A percentile compares a stretch with the other conserved stretches of the same genome.
These are phyloP conservation scores for Pelodiscus sinensis DNA, from an alignment of 2,113 vertebrate species.

Conservation along the genomic window DNA sequence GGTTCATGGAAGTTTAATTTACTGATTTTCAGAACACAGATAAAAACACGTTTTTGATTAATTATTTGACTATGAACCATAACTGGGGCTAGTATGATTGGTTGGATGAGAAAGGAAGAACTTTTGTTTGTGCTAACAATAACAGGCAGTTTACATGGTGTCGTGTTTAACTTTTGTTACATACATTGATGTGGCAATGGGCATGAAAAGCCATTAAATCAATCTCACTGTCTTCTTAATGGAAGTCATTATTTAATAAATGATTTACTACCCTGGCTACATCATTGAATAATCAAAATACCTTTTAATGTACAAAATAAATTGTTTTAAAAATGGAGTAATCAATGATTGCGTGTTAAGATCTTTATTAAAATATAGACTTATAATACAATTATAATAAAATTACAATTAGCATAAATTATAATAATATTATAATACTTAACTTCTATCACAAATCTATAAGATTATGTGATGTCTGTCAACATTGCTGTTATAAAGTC, in stretches of 20 bases:
- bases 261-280: neutral
- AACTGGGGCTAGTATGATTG: neutral
- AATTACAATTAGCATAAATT: too few relatives aligned
- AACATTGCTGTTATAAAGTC: neutral
- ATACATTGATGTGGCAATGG: slow-evolving; percentile 5
- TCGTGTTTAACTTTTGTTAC: slow-evolving; percentile 38
- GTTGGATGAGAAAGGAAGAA: neutral
- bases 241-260: neutral
- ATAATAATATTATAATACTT: too few relatives aligned
- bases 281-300: neutral
- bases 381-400: neutral
- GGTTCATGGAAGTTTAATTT: slow-evolving; percentile 19
- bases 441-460: too few relatives aligned
- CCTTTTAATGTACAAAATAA: neutral
- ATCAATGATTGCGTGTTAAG: neutral
- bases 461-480: neutral
- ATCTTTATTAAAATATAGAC: neutral
- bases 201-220: neutral
- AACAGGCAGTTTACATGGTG: neutral
- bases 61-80: slow-evolving; percentile 16
- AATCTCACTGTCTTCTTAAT: neutral
- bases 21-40: slow-evolving; percentile 26
- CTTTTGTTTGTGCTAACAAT: neutral
- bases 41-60: slow-evolving; percentile 30
- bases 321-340: neutral